A percentile compares a stretch with the other conserved stretches of the same genome.
phyloP scores from a whole-genome alignment of 2,888 invertebrate species.

The Stomorhina lunata region DNA sequence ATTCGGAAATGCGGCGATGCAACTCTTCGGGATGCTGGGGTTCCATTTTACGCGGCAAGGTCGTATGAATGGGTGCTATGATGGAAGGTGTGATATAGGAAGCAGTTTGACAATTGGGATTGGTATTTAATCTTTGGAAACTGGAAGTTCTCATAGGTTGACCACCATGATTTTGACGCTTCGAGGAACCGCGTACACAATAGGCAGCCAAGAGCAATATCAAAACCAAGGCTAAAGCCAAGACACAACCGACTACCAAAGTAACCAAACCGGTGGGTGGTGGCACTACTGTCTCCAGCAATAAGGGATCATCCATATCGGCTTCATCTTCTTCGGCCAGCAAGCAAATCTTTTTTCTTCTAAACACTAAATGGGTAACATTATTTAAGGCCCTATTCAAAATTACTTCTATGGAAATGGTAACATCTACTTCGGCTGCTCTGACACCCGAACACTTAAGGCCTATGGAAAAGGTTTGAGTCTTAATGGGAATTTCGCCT shows the following conservation, averaged over 20 bases:
- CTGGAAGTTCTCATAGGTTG: slow-evolving; percentile 80
- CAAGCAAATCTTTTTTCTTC: slow-evolving; percentile 91
- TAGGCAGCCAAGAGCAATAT: slow-evolving; percentile 77
- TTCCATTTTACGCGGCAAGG: slow-evolving; percentile 76
- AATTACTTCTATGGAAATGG: slow-evolving; percentile 91
- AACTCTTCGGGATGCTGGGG: slow-evolving; percentile 78
- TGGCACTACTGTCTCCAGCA: slow-evolving; percentile 76
- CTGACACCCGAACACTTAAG: slow-evolving; percentile 90
- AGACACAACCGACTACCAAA: slow-evolving; percentile 77
- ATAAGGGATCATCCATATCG: slow-evolving; percentile 75
- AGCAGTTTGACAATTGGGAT: slow-evolving; percentile 73
- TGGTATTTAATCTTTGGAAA: slow-evolving; percentile 79
- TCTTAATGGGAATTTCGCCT: slow-evolving; percentile 89
- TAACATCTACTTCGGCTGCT: slow-evolving; percentile 91
- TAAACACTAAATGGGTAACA: slow-evolving; percentile 88
- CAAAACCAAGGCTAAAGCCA: slow-evolving; percentile 77
- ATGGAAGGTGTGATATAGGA: slow-evolving; percentile 77
- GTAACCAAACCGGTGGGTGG: slow-evolving; percentile 78
- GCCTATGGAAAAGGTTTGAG: slow-evolving; percentile 89
- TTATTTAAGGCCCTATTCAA: slow-evolving; percentile 84
- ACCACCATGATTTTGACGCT: slow-evolving; percentile 77
- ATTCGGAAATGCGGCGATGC: slow-evolving; percentile 79
- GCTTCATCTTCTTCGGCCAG: slow-evolving; percentile 73
- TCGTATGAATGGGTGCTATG: slow-evolving; percentile 76
- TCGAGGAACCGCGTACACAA: slow-evolving; percentile 78